Evolutionary conservation across 2,888 invertebrate genomes (phyloP), one percentile per base, ranked within the genome.

Genomic region (Pandemis cinnamomeana): DNA sequence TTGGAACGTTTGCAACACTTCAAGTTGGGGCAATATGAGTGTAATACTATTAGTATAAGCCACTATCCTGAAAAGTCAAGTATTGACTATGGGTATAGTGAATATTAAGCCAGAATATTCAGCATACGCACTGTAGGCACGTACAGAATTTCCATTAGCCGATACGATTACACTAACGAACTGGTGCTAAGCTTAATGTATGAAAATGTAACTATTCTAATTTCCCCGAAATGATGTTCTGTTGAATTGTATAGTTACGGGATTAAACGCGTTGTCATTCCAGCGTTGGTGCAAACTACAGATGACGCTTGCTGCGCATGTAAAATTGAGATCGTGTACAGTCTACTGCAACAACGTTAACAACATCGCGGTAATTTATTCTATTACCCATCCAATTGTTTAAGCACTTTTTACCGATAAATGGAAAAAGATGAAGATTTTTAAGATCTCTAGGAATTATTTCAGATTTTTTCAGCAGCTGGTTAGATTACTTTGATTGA

Each of bases 191-290:
- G 60, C 73, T 60, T 67, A 74, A 74, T 74, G 71, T 71, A 74
- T 74, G 71, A 66, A 74, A 60, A 71, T 71, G 61, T 46, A 66
- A 20, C 61, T 67, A 55, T 71, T 71, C 74, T 71, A 71, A 74
- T 67, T 74, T 74, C 67, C 66, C 66, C 62, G 46, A 74, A 73
- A 73, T 74, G 71, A 20, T 61, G 70, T 60, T 42, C 69, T 61
- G 42, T 58, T 27, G 58, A 55, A 48, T 70, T 46, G 66, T 66
- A 46, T 48, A 66, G 60, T 44, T 69, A 73, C 58, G 64, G 41
- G 36, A 42, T 44, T 27, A 66, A 73, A 66, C 58, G 69, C 64
- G 60, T 53, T 73, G 73, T 73, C 73, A 73, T 73, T 73, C 60
- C 55, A 58, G 55, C 68, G 64, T 20, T 46, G 48, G 15, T 63